Base-by-base conservation (phyloP, 1,140 invertebrate species). In the Trachymyrmex septentrionalis region DNA sequence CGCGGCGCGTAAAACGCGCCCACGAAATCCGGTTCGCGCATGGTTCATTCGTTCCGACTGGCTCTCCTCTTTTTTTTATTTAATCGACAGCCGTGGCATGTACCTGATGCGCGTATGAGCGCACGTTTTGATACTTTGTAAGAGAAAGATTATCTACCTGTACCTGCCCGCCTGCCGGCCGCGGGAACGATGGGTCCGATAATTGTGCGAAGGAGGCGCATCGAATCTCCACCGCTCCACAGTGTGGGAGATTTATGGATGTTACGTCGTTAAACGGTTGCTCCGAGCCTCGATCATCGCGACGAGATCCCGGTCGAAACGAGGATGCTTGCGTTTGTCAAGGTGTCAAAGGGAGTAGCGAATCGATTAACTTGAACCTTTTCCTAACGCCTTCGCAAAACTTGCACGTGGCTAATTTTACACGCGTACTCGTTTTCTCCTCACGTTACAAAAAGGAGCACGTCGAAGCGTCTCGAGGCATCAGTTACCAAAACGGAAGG, bases 21-120 rank as follows among this genome's bases (percentile, higher is more conserved):
- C 34, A 53, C 66, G 53, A 67, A 82, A 82, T 73, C 69, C 55
- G 53, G 30, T 82, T 72, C 77, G 30, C 64, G 34, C n/a, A 57
- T 57, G n/a, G 67, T 19, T 57, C 21, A 44, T 69, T 69, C 64
- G 48, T 72, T 73, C 67, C 73, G 73, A 85, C 50, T 85, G 73
- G 30, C 38, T 85, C 61, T 66, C 38, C 27, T 61, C 59, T 27
- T 66, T 21, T 76, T 21, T 77, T 85, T 38, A 55, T 64, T 85
- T 85, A 85, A 85, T 78, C 63, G 73, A 85, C 19, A 85, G 63
- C n/a, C 38, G 55, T 48, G 55, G 53, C 50, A 73, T 50, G 69
- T 50, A 59, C 4, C 55, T 14, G 55, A 19, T 1, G 57, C 48
- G 57, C 61, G 38, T 24, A 53, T 14, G 66, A 27, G 53, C 34